Evolutionary conservation across 2,888 invertebrate genomes (phyloP).

Genomic region (Lymantria monacha): DNA sequence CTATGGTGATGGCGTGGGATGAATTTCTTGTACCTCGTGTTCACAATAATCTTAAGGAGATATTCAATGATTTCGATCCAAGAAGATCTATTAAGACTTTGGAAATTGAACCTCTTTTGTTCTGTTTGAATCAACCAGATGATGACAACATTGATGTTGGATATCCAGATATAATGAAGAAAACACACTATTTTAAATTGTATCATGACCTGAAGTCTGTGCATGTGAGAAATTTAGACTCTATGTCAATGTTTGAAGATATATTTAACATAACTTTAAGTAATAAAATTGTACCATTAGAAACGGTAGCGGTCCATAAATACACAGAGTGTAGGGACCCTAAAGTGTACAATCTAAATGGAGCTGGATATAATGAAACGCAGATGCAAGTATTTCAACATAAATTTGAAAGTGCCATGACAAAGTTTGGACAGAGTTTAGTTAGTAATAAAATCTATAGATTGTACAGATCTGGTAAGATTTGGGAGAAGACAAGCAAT

Average conservation of each 20-base stretch:
- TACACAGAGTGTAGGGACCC: constrained; percentile 74
- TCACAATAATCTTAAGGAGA: constrained; percentile 77
- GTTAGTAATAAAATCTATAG: constrained; percentile 74
- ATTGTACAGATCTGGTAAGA: constrained; percentile 70
- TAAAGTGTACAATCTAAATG: constrained; percentile 53
- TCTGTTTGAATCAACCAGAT: constrained; percentile 72
- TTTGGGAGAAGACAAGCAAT: constrained; percentile 67
- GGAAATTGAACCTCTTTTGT: constrained; percentile 57
- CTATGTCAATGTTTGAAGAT: constrained; percentile 70
- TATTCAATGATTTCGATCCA: constrained; percentile 78
- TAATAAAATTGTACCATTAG: constrained; percentile 54
- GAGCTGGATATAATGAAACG: constrained; percentile 65
- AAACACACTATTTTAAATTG: constrained; percentile 68
- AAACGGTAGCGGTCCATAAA: constrained; percentile 67
- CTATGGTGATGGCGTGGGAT: constrained; percentile 83
- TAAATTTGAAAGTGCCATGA: constrained; percentile 78
- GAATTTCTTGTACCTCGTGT: constrained; percentile 85
- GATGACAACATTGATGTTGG: constrained; percentile 69
- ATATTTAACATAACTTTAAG: constrained; percentile 55
- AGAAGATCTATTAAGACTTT: constrained; percentile 59
- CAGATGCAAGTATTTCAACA: constrained; percentile 74
- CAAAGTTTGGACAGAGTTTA: constrained; percentile 72
- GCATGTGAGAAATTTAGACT: constrained; percentile 66
- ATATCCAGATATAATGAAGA: constrained; percentile 70
- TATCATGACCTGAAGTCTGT: constrained; percentile 52